Evolutionary conservation across 2,888 invertebrate species (phyloP).

Genomic region (Endotricha flammealis): DNA sequence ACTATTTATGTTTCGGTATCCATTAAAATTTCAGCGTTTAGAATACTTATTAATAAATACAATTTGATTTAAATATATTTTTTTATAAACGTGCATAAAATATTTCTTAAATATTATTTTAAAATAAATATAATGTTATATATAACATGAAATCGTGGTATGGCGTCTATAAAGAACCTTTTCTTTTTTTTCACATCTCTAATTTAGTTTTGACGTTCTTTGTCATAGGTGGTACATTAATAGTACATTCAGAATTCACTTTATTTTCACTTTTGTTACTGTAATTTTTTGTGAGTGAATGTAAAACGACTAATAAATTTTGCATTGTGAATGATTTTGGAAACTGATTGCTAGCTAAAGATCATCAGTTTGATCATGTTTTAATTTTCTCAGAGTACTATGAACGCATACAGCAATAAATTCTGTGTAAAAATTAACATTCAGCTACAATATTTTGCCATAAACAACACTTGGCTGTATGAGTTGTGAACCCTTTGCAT

Average conservation of each 20-base stretch:
- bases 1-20: not conserved
- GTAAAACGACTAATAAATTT: too few species aligned
- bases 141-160: not conserved
- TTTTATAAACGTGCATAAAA: not conserved
- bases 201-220: slow-evolving; percentile 41
- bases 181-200: slow-evolving; percentile 21
- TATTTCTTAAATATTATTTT: not conserved
- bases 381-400: too few species aligned
- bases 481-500: too few species aligned
- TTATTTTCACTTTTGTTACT: not conserved
- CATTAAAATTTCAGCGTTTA: not conserved
- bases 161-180: slow-evolving; percentile 26
- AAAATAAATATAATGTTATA: not conserved
- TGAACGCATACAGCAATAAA: too few species aligned
- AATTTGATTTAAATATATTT: not conserved
- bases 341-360: too few species aligned
- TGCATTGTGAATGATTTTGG: too few species aligned
- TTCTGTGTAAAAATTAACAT: too few species aligned
- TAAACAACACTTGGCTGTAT: too few species aligned
- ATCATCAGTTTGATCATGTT: too few species aligned
- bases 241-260: not conserved
- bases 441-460: too few species aligned
- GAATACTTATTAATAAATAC: not conserved
- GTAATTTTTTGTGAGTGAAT: too few species aligned
- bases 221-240: slow-evolving; percentile 28